Evolutionary conservation across 2,888 invertebrate genomes (phyloP).

Genomic region (Oegoconia quadripuncta): DNA sequence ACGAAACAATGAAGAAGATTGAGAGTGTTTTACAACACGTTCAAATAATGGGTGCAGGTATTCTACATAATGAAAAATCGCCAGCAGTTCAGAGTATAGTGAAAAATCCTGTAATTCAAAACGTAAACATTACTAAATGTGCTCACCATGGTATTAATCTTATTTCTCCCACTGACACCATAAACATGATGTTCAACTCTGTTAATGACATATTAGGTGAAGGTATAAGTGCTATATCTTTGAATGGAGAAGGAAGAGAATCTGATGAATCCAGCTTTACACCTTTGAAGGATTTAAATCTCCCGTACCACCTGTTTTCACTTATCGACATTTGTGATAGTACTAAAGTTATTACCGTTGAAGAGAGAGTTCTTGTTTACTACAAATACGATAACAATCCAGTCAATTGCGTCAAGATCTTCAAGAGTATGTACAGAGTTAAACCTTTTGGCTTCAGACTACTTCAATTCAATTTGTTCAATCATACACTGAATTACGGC

Average conservation of each 20-base stretch:
- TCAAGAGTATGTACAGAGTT: constrained; percentile 89
- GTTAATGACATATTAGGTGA: constrained; percentile 91
- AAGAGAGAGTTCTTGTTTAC: constrained; percentile 94
- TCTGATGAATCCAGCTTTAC: constrained; percentile 93
- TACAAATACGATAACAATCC: constrained; percentile 98
- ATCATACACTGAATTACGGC: constrained; percentile 89
- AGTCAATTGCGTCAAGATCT: constrained; percentile 98
- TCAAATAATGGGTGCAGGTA: constrained; percentile 94
- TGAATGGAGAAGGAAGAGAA: constrained; percentile 95
- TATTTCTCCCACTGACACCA: constrained; percentile 91
- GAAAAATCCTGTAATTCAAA: constrained; percentile 89
- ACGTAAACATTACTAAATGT: constrained; percentile 89
- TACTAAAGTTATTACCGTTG: constrained; percentile 92
- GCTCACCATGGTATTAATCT: constrained; percentile 96
- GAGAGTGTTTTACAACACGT: constrained; percentile 90
- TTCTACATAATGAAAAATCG: constrained; percentile 96
- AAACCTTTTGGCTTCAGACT: constrained; percentile 94
- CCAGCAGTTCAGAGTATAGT: constrained; percentile 94
- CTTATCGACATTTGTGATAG: constrained; percentile 98
- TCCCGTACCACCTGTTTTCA: constrained; percentile 95
- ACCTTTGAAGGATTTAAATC: constrained; percentile 87
- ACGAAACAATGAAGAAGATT: constrained; percentile 82
- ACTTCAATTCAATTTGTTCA: constrained; percentile 94
- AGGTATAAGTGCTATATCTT: constrained; percentile 92
- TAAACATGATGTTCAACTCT: constrained; percentile 86